Conservation (phyloP, 2,888 invertebrate genomes). For the Exocentrus adspersus region DNA sequence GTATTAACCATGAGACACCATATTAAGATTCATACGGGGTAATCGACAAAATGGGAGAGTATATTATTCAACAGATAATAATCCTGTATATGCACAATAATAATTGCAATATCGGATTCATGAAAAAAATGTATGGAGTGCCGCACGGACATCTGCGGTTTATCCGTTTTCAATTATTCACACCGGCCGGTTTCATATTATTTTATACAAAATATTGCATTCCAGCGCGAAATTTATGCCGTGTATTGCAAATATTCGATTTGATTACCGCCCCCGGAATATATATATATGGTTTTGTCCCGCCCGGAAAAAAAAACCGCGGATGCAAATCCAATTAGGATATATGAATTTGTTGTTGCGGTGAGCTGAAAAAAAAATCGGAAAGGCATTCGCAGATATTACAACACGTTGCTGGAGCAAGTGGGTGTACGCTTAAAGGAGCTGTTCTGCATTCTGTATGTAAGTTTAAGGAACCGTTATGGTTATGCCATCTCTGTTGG, state of each 20-base stretch:
- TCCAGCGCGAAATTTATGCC: neutral
- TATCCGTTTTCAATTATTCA: slow-evolving; percentile 10
- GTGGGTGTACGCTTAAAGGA: neutral
- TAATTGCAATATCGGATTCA: slow-evolving; percentile 11
- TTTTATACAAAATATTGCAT: slow-evolving; percentile 2
- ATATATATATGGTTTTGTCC: neutral
- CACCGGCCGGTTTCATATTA: slow-evolving; percentile 6
- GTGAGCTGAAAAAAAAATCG: neutral
- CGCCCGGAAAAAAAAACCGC: neutral
- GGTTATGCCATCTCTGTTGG: neutral
- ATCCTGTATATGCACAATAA: no score
- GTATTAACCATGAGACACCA: no score
- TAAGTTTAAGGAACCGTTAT: slow-evolving; percentile 3
- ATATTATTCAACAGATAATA: no score
- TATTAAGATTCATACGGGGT: no score
- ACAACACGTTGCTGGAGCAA: neutral
- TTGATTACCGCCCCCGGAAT: neutral
- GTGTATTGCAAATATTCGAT: neutral
- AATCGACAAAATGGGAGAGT: no score
- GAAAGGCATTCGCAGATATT: neutral
- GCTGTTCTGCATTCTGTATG: neutral
- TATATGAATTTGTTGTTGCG: neutral
- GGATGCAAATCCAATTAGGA: neutral
- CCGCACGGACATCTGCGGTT: slow-evolving; percentile 1
- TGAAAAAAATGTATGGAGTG: neutral